Conservation (phyloP, 1,140 invertebrate species). For the Drosophila kohkoa region DNA sequence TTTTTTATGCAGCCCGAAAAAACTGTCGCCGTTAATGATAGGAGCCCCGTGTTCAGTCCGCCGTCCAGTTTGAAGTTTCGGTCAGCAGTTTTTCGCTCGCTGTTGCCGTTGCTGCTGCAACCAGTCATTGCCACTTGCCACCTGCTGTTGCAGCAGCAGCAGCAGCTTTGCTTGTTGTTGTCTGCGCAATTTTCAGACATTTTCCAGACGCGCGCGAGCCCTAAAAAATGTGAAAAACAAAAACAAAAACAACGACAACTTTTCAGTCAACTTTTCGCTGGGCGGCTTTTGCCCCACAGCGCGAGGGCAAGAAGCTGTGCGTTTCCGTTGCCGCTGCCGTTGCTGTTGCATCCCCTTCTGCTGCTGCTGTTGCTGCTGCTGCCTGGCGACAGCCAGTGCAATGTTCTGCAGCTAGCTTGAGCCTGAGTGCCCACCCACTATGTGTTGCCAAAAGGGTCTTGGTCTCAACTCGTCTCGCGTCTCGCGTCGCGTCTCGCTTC, state of each 20-base stretch:
- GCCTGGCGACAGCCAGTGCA: conserved; percentile 61
- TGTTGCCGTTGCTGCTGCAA: conserved; percentile 16
- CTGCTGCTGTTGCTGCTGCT: conserved; percentile 2
- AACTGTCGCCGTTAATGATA: conserved; percentile 61
- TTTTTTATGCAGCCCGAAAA: conserved; percentile 3
- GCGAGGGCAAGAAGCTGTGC: conserved; percentile 77
- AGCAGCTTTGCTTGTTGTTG: conserved; percentile 62
- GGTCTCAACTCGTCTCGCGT: conserved; percentile 40
- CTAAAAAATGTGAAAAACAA: conserved; percentile 52
- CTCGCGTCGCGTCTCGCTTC: conserved; percentile 19
- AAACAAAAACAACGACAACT: conserved; percentile 55
- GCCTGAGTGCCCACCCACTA: conserved; percentile 35
- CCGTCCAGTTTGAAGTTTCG: conserved; percentile 58
- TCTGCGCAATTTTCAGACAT: conserved; percentile 81
- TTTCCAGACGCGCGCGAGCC: conserved; percentile 74
- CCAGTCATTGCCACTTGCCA: conserved; percentile 46
- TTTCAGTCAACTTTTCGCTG: conserved; percentile 73
- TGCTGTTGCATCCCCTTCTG: conserved; percentile 5
- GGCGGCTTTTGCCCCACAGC: conserved; percentile 54
- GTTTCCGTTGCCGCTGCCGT: conserved; percentile 51
- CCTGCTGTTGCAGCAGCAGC: conserved; percentile 45
- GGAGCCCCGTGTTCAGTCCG: neutral
- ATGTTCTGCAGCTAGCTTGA: conserved; percentile 58
- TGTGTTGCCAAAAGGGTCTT: conserved; percentile 63
- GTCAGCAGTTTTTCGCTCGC: conserved; percentile 42